These are phyloP conservation scores for Vultur gryphus DNA, from an alignment of 2,797 vertebrate genomes.

Conservation along the genomic window DNA sequence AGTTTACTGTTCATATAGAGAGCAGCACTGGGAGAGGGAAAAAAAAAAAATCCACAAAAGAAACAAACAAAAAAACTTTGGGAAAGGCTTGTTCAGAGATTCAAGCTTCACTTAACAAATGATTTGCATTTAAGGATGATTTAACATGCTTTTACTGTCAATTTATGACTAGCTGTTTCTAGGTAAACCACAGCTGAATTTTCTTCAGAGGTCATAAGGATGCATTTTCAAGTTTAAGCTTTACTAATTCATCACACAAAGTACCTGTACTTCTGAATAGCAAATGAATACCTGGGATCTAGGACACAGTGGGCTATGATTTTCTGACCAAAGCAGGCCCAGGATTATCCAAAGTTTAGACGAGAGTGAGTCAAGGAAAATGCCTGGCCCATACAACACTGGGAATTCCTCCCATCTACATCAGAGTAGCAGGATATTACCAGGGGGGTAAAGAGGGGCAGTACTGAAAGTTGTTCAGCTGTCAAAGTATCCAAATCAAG, in stretches of 20 bases:
- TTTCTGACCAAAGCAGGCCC: background rate
- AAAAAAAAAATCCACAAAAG: background rate
- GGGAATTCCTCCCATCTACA: background rate
- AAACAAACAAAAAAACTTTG: background rate
- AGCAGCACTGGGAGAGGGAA: background rate
- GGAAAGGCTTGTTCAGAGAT: background rate
- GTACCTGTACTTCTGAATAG: background rate
- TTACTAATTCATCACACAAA: background rate
- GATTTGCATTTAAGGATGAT: background rate
- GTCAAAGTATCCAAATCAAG: background rate
- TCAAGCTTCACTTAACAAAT: background rate
- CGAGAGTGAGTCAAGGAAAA: background rate
- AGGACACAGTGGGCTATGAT: background rate
- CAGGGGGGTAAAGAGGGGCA: background rate
- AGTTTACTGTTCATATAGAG: background rate
- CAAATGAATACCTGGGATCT: background rate
- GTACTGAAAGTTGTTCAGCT: background rate
- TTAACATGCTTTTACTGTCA: background rate
- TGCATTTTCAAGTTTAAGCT: background rate
- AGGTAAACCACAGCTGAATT: background rate
- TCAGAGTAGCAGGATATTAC: background rate
- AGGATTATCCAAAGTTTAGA: background rate
- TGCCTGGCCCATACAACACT: background rate
- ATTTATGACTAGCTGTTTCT: background rate
- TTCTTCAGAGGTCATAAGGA: background rate